A percentile compares a stretch with the other conserved stretches of the same genome.
phyloP scores from a whole-genome alignment of 2,888 invertebrate genomes.

The Cylindroiulus punctatus region DNA sequence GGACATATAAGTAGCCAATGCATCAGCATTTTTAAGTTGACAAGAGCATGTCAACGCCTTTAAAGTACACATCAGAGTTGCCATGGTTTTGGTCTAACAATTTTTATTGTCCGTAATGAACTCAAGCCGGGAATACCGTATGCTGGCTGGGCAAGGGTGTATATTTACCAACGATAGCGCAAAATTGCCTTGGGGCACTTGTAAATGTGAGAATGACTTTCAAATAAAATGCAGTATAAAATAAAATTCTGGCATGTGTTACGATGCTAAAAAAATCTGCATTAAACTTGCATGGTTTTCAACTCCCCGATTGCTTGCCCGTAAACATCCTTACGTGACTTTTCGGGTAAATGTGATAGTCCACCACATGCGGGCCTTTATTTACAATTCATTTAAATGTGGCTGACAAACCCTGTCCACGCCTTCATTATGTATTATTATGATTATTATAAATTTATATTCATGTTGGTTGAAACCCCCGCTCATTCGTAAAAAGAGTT shows the following conservation, averaged over 20 bases:
- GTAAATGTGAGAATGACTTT: background rate
- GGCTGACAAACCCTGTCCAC: background rate
- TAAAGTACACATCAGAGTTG: slow-evolving; percentile 40
- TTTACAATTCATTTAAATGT: slow-evolving; percentile 29
- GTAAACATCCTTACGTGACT: background rate
- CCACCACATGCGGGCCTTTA: background rate
- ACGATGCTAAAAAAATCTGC: slow-evolving; percentile 23
- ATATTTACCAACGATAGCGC: slow-evolving; percentile 13
- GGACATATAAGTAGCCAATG: slow-evolving; percentile 25
- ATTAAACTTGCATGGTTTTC: slow-evolving; percentile 1
- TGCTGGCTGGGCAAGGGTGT: background rate
- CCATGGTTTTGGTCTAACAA: slow-evolving; percentile 25
- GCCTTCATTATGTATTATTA: background rate
- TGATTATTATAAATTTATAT: slow-evolving; percentile 27
- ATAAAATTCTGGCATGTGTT: background rate
- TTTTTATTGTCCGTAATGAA: slow-evolving; percentile 24
- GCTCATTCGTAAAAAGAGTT: background rate
- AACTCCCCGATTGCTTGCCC: background rate
- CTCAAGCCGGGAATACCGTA: background rate
- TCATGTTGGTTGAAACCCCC: background rate
- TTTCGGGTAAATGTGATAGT: background rate
- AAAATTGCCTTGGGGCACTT: background rate
- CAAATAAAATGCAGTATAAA: background rate
- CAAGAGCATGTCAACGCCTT: slow-evolving; percentile 44
- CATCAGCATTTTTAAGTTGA: slow-evolving; percentile 51